Evolutionary conservation across 1,140 invertebrate species (phyloP).

Genomic region (Cydia amplana): DNA sequence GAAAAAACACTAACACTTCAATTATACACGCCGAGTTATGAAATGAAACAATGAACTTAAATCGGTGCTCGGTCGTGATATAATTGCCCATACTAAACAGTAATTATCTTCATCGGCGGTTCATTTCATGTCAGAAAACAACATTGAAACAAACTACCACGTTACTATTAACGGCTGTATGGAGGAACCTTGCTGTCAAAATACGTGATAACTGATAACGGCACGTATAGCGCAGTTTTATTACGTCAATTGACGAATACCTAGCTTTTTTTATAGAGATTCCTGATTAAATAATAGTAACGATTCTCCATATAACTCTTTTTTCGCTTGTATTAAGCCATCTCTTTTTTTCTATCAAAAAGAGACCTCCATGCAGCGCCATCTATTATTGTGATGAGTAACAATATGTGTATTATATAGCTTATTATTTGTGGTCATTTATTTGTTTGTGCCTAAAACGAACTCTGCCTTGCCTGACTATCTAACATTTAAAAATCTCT

Average conservation of each 20-base stretch:
- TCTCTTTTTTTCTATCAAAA: too few relatives aligned
- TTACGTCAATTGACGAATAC: too few relatives aligned
- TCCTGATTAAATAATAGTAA: too few relatives aligned
- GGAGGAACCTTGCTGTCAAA: not conserved
- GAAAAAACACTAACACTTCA: not conserved
- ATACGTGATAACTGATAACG: not conserved
- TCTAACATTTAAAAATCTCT: not conserved
- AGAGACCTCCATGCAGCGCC: too few relatives aligned
- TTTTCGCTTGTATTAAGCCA: too few relatives aligned
- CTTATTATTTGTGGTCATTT: too few relatives aligned
- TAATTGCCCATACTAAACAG: constrained; percentile 16
- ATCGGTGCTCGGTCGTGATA: not conserved
- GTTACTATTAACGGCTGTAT: not conserved
- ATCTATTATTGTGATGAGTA: too few relatives aligned
- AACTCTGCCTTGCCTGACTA: not conserved
- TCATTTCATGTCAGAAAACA: constrained; percentile 7
- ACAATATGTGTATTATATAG: too few relatives aligned
- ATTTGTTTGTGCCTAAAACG: not conserved
- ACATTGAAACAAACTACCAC: not conserved
- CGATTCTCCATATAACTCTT: too few relatives aligned
- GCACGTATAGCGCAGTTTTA: too few relatives aligned
- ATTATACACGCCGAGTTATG: not conserved
- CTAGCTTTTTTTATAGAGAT: too few relatives aligned
- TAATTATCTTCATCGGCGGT: not conserved
- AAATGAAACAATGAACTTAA: constrained; percentile 9